These are phyloP conservation scores for Drosophila elegans DNA, from an alignment of 1,140 invertebrate genomes.

Conservation along the genomic window DNA sequence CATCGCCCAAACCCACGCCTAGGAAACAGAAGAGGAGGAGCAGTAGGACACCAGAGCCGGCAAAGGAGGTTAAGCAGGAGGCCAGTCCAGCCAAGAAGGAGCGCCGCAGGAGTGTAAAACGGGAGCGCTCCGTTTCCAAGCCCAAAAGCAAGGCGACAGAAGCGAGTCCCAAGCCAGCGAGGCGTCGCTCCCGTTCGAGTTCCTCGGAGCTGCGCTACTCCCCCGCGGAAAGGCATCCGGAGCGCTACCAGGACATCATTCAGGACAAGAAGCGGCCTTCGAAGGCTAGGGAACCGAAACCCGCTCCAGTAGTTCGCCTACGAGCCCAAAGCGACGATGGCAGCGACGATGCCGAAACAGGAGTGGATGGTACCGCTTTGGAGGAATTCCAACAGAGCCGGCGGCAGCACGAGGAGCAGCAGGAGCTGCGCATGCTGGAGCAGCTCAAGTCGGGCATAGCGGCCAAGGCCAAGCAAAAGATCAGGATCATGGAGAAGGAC, in stretches of 20 bases:
- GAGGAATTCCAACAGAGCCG: conserved; percentile 85
- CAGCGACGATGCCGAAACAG: conserved; percentile 85
- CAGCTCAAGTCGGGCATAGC: conserved; percentile 88
- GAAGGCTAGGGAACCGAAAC: conserved; percentile 54
- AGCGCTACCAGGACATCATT: conserved; percentile 87
- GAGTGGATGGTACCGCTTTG: conserved; percentile 33
- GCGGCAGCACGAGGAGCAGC: conserved; percentile 70
- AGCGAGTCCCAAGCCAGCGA: conserved; percentile 46
- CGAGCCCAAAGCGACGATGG: conserved; percentile 88
- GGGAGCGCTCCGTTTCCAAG: conserved; percentile 41
- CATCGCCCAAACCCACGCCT: conserved; percentile 54
- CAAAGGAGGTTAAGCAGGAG: conserved; percentile 39
- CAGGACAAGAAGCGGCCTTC: conserved; percentile 79
- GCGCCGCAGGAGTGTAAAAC: conserved; percentile 29
- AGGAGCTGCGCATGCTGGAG: conserved; percentile 88
- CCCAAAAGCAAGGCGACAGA: conserved; percentile 46
- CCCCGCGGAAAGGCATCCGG: conserved; percentile 87
- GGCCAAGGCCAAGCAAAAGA: conserved; percentile 87
- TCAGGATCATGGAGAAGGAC: conserved; percentile 85
- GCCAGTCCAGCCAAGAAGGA: conserved; percentile 40
- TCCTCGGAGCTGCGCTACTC: conserved; percentile 87
- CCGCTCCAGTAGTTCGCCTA: conserved; percentile 87
- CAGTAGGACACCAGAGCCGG: conserved; percentile 43
- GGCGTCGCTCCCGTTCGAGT: conserved; percentile 50
- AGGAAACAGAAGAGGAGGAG: conserved; percentile 53